A percentile compares a stretch with the other conserved stretches of the same genome.
These are phyloP conservation scores for Coptodon rendalli DNA, from an alignment of 2,113 vertebrate species.

Conservation along the genomic window DNA sequence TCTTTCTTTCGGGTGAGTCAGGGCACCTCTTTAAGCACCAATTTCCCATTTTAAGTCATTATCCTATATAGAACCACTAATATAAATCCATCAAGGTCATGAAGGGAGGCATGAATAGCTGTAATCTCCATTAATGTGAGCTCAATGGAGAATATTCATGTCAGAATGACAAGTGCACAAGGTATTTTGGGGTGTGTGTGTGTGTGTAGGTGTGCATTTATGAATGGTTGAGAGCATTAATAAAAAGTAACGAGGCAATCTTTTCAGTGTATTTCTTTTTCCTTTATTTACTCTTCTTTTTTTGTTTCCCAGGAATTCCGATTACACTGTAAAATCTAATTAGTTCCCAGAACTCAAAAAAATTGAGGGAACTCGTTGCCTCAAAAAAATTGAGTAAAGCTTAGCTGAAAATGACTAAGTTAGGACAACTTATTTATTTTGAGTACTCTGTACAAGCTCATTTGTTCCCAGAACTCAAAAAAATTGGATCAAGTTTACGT, in stretches of 20 bases:
- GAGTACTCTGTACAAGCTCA: too few relatives aligned
- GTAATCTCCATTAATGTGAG: slow-evolving; percentile 18
- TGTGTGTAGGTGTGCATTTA: not conserved
- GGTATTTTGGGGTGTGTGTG: not conserved
- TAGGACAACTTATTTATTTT: too few relatives aligned
- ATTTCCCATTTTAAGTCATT: slow-evolving; percentile 20
- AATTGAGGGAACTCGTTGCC: too few relatives aligned
- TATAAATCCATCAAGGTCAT: slow-evolving; percentile 23
- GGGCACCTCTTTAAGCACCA: not conserved
- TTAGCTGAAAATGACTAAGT: too few relatives aligned
- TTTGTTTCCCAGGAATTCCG: not conserved
- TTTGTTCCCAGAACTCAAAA: too few relatives aligned
- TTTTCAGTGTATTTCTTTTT: not conserved
- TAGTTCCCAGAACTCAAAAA: too few relatives aligned
- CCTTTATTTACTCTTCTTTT: not conserved
- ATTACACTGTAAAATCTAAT: too few relatives aligned
- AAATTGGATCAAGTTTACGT: too few relatives aligned
- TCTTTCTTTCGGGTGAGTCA: not conserved
- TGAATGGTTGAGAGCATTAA: not conserved
- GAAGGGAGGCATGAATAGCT: not conserved
- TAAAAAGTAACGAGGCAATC: not conserved
- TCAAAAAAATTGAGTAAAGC: too few relatives aligned
- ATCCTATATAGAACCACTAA: not conserved
- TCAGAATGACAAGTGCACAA: not conserved
- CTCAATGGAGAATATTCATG: slow-evolving; percentile 6